Percentiles rank a stretch among this genome's conserved stretches.
Evolutionary conservation across 1,140 invertebrate genomes (phyloP).

Genomic region (Callitettix versicolor): DNA sequence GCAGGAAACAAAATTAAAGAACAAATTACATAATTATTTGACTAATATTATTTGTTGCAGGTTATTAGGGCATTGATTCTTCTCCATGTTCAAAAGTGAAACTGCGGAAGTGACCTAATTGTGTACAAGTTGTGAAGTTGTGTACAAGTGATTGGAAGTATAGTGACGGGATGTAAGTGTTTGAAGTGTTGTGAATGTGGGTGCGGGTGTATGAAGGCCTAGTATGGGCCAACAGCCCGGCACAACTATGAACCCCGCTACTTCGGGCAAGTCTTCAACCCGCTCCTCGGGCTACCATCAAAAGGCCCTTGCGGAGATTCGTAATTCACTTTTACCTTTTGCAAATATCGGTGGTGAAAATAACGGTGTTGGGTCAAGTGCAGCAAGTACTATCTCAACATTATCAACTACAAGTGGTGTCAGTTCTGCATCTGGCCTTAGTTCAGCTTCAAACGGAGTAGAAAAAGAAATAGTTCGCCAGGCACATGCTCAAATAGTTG

Average conservation of each 20-base stretch:
- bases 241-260: constrained; percentile 53
- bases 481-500: constrained; percentile 45
- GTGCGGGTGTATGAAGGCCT: constrained; percentile 36
- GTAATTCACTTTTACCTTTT: constrained; percentile 73
- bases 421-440: constrained; percentile 50
- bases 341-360: constrained; percentile 52
- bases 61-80: too few species aligned
- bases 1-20: too few species aligned
- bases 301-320: constrained; percentile 74
- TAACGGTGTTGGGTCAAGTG: constrained; percentile 54
- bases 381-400: constrained; percentile 60
- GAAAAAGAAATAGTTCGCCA: constrained; percentile 40
- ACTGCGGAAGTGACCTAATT: too few species aligned
- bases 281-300: constrained; percentile 74
- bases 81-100: too few species aligned
- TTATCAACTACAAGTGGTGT: constrained; percentile 54
- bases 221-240: constrained; percentile 49
- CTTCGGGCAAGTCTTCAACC: constrained; percentile 53
- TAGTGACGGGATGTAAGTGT: constrained; percentile 8
- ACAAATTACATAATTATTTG: too few species aligned
- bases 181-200: constrained; percentile 37
- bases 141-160: too few species aligned
- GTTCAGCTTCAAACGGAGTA: constrained; percentile 40
- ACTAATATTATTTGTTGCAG: too few species aligned
- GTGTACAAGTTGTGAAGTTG: too few species aligned